phyloP scores from a whole-genome alignment of 1,140 invertebrate species.

The Temnothorax curvispinosus region DNA sequence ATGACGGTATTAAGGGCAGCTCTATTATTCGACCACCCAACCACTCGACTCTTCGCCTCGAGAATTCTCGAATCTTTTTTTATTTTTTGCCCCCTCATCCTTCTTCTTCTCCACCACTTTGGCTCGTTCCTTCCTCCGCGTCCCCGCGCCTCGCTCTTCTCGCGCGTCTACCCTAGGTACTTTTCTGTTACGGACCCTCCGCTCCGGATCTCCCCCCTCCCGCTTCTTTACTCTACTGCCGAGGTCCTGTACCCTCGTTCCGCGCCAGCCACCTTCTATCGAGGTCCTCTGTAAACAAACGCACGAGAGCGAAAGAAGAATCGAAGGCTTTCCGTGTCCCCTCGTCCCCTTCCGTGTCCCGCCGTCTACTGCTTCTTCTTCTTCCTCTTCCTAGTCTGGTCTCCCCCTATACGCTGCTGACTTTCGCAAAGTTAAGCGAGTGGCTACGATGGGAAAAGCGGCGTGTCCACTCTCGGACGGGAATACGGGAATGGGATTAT shows the following conservation, averaged over 20 bases:
- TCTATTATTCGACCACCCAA: conserved; percentile 82
- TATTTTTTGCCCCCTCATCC: conserved; percentile 35
- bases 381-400: not conserved
- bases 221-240: not conserved
- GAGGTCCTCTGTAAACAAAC: conserved; percentile 77
- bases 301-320: conserved; percentile 71
- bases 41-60: conserved; percentile 79
- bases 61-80: conserved; percentile 79
- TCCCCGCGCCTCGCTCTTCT: conserved; percentile 16
- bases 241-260: conserved; percentile 33
- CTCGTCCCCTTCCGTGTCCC: conserved; percentile 33
- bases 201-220: not conserved
- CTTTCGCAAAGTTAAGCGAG: conserved; percentile 66
- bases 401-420: conserved; percentile 19
- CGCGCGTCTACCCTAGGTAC: conserved; percentile 42
- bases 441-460: conserved; percentile 40
- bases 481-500: conserved; percentile 56
- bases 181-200: conserved; percentile 59
- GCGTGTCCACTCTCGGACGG: conserved; percentile 40
- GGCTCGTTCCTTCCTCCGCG: conserved; percentile 39
- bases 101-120: conserved; percentile 48
- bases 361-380: not conserved
- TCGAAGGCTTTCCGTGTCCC: conserved; percentile 63
- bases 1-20: conserved; percentile 81
- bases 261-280: conserved; percentile 55